Evolutionary conservation across 1,140 invertebrate genomes (phyloP).

Genomic region (Zaprionus vittiger): DNA sequence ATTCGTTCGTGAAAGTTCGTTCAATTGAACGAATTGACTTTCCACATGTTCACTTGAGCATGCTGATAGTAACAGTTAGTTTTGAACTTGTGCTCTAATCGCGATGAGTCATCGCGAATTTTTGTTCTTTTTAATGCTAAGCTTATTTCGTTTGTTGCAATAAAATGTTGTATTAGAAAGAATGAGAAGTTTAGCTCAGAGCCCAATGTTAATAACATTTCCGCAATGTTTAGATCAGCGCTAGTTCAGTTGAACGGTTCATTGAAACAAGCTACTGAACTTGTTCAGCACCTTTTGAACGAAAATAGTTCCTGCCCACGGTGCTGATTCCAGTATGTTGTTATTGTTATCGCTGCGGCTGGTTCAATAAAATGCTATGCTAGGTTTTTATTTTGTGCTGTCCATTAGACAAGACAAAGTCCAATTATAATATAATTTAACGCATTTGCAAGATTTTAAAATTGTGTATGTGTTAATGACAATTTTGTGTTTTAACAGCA

Average conservation of each 20-base stretch:
- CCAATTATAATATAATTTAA: not conserved
- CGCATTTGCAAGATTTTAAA: too few relatives aligned
- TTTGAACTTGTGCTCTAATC: not conserved
- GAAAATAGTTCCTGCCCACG: not conserved
- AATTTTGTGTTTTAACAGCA: too few relatives aligned
- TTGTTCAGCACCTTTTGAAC: not conserved
- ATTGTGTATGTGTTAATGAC: too few relatives aligned
- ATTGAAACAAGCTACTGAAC: not conserved
- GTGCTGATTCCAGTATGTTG: not conserved
- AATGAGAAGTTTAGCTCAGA: not conserved
- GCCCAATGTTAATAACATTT: not conserved
- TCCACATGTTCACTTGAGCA: not conserved
- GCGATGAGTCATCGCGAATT: not conserved
- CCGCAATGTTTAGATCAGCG: not conserved
- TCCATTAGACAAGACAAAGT: not conserved
- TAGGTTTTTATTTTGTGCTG: not conserved
- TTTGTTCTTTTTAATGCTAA: not conserved
- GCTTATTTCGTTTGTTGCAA: not conserved
- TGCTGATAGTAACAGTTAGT: not conserved
- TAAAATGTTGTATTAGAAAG: not conserved
- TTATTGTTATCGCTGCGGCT: not conserved
- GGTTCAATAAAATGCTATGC: not conserved
- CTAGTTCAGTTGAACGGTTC: constrained; percentile 8
- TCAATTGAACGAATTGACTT: not conserved
- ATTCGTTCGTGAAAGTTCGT: constrained; percentile 1